phyloP scores from a whole-genome alignment of 2,113 vertebrate genomes.

The Jaculus jaculus region DNA sequence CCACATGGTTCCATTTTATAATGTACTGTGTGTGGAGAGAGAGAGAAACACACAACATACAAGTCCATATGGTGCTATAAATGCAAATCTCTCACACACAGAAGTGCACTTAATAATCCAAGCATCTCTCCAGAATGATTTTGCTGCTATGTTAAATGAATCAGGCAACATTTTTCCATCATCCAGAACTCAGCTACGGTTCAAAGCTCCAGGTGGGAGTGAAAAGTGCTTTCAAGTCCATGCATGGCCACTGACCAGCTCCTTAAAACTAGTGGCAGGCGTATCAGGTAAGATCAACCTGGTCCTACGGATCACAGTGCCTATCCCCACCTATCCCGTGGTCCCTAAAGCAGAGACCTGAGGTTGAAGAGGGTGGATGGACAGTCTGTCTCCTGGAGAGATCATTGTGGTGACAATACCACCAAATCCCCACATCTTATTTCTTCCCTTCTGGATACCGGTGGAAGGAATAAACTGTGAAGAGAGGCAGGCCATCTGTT shows the following conservation, averaged over 20 bases:
- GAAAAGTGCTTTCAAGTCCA: background rate
- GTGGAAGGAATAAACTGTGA: background rate
- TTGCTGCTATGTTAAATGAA: too few relatives aligned
- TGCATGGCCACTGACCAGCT: too few relatives aligned
- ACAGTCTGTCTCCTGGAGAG: background rate
- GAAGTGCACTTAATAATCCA: too few relatives aligned
- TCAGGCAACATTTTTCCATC: background rate
- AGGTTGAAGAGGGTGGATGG: background rate
- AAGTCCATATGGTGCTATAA: too few relatives aligned
- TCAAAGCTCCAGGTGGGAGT: background rate
- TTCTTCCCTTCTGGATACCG: background rate
- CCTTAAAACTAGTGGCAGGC: too few relatives aligned
- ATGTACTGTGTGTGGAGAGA: too few relatives aligned
- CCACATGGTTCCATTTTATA: background rate
- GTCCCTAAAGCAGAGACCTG: background rate
- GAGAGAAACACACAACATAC: too few relatives aligned
- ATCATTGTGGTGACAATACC: background rate
- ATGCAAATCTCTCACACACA: too few relatives aligned
- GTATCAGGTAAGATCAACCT: too few relatives aligned
- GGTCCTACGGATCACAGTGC: background rate
- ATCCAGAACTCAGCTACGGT: background rate
- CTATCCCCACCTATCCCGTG: background rate
- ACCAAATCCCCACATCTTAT: background rate
- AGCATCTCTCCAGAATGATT: too few relatives aligned
- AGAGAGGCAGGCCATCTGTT: background rate